These are phyloP conservation scores for Stomatorhinus walkeri DNA, from an alignment of 2,797 vertebrate genomes.

Conservation along the genomic window DNA sequence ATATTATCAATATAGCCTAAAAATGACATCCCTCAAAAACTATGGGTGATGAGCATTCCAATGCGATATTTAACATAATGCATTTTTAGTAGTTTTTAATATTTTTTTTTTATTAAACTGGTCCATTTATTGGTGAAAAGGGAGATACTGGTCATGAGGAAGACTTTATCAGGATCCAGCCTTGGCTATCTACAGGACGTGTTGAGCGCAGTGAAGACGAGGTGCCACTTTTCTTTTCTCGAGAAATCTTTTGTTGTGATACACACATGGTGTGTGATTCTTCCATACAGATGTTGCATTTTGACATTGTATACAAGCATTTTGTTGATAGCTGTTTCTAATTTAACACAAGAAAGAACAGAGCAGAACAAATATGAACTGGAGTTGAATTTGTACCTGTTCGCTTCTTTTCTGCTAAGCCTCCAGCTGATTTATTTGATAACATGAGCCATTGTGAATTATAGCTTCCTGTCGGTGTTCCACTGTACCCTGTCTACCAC, in stretches of 20 bases:
- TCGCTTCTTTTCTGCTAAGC: background rate
- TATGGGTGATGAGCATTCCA: background rate
- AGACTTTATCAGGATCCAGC: constrained; percentile 50
- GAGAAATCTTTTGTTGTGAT: background rate
- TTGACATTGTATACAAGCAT: background rate
- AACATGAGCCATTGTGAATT: background rate
- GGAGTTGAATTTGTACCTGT: background rate
- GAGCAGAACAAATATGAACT: background rate
- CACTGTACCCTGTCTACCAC: background rate
- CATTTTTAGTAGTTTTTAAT: background rate
- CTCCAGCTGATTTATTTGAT: background rate
- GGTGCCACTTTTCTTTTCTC: constrained; percentile 48
- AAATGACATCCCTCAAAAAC: background rate
- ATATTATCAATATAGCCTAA: background rate
- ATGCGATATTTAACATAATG: background rate
- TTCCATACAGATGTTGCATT: background rate
- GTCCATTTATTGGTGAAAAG: constrained; percentile 53
- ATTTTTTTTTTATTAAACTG: background rate
- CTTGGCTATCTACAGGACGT: constrained; percentile 48
- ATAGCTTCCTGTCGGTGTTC: constrained; percentile 26
- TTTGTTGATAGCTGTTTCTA: background rate
- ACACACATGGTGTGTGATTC: background rate
- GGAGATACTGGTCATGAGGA: constrained; percentile 50
- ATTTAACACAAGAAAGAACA: background rate
- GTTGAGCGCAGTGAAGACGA: constrained; percentile 53